Evolutionary conservation across 2,797 vertebrate genomes (phyloP).

Genomic region (Alfaro cultratus): DNA sequence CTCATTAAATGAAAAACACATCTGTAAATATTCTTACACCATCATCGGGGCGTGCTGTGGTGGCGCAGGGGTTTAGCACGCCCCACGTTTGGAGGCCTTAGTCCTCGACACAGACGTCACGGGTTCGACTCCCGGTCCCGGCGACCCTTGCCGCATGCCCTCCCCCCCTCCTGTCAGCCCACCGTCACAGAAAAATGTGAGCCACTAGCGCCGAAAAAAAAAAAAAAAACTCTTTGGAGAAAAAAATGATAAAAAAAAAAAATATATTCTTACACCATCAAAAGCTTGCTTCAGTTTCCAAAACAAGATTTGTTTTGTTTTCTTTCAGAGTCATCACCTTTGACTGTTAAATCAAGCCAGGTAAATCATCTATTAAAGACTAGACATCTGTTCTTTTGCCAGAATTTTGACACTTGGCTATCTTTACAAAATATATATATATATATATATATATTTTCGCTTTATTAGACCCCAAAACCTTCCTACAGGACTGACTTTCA

Average conservation of each 20-base stretch:
- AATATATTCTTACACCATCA: background rate
- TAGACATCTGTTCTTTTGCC: background rate
- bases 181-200: no score
- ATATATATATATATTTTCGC: background rate
- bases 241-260: no score
- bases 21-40: background rate
- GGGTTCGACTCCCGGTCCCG: no score
- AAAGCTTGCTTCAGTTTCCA: background rate
- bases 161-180: no score
- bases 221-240: no score
- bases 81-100: no score
- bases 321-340: slow-evolving; percentile 5
- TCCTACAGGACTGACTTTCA: background rate
- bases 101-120: no score
- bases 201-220: no score
- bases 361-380: background rate
- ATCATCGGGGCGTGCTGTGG: no score
- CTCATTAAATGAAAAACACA: background rate
- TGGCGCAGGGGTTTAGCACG: no score
- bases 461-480: slow-evolving; percentile 2
- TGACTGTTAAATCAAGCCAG: background rate
- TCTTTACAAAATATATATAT: no score
- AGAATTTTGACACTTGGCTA: background rate
- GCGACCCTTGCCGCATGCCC: no score
- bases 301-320: slow-evolving; percentile 2